Percentiles rank a stretch among this genome's conserved stretches.
These are phyloP conservation scores for Neolamprologus brichardi DNA, from an alignment of 2,113 vertebrate species.

Conservation along the genomic window DNA sequence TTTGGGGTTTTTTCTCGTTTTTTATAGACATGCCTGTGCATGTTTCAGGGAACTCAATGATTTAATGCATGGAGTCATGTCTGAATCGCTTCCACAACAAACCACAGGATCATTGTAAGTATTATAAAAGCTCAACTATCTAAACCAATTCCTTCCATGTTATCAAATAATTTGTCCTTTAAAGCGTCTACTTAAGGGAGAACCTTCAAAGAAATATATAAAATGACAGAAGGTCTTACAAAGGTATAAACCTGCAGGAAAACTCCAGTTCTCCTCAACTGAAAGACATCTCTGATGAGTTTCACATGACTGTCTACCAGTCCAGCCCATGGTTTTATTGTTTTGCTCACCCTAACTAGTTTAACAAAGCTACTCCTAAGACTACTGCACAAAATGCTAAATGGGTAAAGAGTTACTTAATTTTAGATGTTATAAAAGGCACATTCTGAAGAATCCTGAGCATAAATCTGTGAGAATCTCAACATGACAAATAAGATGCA, in stretches of 20 bases:
- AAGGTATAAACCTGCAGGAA: neutral
- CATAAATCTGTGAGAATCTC: neutral
- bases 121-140: neutral
- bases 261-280: neutral
- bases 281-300: neutral
- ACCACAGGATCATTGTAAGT: neutral
- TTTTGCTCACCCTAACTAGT: neutral
- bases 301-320: neutral
- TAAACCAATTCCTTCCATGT: neutral
- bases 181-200: neutral
- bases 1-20: fast-evolving
- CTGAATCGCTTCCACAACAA: neutral
- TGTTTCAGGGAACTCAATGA: neutral
- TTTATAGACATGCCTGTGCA: neutral
- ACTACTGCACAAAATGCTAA: neutral
- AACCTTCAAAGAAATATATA: neutral
- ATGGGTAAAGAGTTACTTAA: neutral
- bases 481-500: neutral
- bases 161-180: neutral
- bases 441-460: neutral
- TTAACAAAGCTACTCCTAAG: neutral
- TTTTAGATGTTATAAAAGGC: neutral
- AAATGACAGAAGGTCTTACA: neutral
- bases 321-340: neutral
- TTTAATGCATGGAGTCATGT: neutral